Base-by-base conservation (phyloP, 2,888 invertebrate species). In the Drosophila heteroneura region DNA sequence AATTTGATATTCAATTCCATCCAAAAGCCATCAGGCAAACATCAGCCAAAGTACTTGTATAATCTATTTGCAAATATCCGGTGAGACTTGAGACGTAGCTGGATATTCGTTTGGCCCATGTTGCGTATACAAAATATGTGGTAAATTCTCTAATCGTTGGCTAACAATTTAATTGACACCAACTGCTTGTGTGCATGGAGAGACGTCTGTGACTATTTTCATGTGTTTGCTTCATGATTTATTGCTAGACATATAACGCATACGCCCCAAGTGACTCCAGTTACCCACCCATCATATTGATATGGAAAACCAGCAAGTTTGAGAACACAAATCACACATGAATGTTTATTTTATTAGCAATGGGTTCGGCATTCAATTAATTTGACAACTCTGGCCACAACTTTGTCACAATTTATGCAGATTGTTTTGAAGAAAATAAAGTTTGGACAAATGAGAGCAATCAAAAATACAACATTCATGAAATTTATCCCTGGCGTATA, bases 151-250 rank as follows among this genome's bases (percentile, higher is more conserved):
- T 3, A 56, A 6, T 32, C 59, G 16, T 56, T 56, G 41, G 32
- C 63, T 41, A 58, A 61, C 70, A 66, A 67, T 70, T 77, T 67
- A 70, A 80, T 71, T 75, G 70, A 75, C 78, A 71, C 52, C 41
- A 58, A 39, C 5, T 12, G 28, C 22, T 32, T n/a, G 39, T 58
- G 28, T 47, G 5, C 16, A 19, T 39, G 26, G 49, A 49, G 16
- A 51, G 19, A 19, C 10, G 39, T 7, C 9, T 28, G 35, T 47
- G 28, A 35, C 7, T 22, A 35, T 41, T 39, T 37, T 16, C 5
- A 14, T 39, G 47, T 16, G 10, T 22, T 33, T n/a, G 47, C 37
- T 35, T 58, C 26, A 57, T 58, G 7, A 65, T 74, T 81, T 76
- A 77, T 76, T 71, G 66, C 58, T 47, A n/a, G 12, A 22, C 57